These are phyloP conservation scores for Grus americana DNA, from an alignment of 2,113 vertebrate genomes.

Conservation along the genomic window DNA sequence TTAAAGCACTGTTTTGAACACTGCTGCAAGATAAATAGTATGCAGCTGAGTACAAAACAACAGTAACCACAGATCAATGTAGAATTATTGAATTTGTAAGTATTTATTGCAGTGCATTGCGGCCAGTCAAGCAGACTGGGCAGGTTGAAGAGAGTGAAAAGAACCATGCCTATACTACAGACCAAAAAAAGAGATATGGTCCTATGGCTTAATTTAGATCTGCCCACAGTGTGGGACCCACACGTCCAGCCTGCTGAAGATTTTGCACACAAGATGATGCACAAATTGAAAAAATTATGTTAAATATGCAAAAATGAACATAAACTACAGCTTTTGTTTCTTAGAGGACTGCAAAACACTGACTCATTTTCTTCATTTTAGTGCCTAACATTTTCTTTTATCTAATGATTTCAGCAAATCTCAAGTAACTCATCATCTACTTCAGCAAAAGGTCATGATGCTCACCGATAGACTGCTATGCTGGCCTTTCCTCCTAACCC, in stretches of 20 bases:
- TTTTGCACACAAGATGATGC: background rate
- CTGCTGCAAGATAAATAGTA: background rate
- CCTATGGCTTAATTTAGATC: background rate
- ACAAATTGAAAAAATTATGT: background rate
- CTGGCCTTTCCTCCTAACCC: background rate
- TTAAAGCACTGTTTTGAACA: background rate
- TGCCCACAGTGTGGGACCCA: rapidly evolving
- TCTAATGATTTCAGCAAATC: background rate
- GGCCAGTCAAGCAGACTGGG: background rate
- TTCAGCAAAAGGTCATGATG: background rate
- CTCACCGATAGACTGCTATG: background rate
- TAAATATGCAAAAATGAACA: background rate
- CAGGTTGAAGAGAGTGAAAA: background rate
- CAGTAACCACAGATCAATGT: background rate
- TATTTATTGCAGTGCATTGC: background rate
- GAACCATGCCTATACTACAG: background rate
- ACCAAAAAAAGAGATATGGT: background rate
- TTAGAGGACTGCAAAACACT: background rate
- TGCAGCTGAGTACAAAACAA: background rate
- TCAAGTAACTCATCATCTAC: background rate
- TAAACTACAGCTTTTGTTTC: background rate
- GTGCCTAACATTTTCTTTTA: background rate
- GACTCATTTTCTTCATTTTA: background rate
- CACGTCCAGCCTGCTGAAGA: background rate
- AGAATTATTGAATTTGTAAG: background rate